phyloP scores from a whole-genome alignment of 2,797 vertebrate genomes.

The Ambastaia sidthimunki region DNA sequence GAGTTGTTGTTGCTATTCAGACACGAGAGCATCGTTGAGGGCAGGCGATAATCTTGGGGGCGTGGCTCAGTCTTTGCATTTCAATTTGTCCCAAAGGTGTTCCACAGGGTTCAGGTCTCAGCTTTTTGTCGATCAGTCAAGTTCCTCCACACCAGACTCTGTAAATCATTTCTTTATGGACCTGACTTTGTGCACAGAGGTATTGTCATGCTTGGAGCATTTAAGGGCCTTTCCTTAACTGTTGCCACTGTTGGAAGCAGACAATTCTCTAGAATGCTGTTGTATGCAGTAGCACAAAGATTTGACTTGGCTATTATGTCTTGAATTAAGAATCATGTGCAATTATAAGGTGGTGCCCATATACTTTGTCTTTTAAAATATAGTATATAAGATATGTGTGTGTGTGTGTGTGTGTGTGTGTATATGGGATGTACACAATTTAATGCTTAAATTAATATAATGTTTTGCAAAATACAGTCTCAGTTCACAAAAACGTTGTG shows the following conservation, averaged over 20 bases:
- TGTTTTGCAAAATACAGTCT: background rate
- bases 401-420: no score
- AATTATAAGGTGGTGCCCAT: background rate
- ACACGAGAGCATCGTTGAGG: background rate
- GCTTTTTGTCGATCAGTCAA: conserved; percentile 9
- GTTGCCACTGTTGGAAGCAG: background rate
- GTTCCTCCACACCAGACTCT: background rate
- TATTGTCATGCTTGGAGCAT: background rate
- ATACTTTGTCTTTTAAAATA: background rate
- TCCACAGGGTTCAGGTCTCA: background rate
- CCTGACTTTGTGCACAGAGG: background rate
- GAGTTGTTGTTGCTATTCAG: background rate
- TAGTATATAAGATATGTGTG: no score
- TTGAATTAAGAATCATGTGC: background rate
- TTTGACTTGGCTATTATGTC: background rate
- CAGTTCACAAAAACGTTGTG: background rate
- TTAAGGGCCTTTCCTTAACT: background rate
- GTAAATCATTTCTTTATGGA: conserved; percentile 14
- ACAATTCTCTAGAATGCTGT: background rate
- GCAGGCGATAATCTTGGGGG: background rate
- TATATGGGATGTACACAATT: no score
- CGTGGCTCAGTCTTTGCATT: background rate
- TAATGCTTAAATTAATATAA: no score
- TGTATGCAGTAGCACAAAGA: background rate
- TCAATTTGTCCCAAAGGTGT: conserved; percentile 8